Evolutionary conservation across 2,113 vertebrate species (phyloP).

Genomic region (Smithornis capensis): DNA sequence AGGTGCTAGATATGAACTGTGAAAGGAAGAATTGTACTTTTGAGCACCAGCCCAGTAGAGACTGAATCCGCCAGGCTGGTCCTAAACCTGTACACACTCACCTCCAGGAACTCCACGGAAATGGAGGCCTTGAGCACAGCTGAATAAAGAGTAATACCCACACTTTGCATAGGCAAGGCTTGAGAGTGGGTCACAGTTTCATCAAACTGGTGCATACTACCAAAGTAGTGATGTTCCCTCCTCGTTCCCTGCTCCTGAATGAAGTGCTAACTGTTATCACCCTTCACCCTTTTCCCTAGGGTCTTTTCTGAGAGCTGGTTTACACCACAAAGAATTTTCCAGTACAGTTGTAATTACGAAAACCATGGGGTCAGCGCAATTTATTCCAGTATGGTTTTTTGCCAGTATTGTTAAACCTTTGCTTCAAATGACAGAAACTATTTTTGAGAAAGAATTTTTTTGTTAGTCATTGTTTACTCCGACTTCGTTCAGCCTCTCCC

Average conservation of each 20-base stretch:
- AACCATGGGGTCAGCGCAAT: not conserved
- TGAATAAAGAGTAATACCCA: not conserved
- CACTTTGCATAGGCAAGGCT: not conserved
- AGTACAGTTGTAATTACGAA: not conserved
- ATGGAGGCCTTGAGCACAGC: not conserved
- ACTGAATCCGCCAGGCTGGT: not conserved
- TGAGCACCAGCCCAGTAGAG: not conserved
- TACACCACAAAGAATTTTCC: constrained; percentile 6
- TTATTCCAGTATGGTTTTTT: constrained; percentile 16
- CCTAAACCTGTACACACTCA: not conserved
- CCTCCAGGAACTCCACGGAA: not conserved
- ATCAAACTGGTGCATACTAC: not conserved
- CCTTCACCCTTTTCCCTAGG: not conserved
- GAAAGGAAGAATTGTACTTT: not conserved
- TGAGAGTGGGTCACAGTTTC: not conserved
- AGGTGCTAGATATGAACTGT: not conserved
- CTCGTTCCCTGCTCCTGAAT: not conserved
- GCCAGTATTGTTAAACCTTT: constrained; percentile 44
- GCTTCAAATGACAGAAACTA: constrained; percentile 1
- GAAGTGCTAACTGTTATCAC: not conserved
- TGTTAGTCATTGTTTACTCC: not conserved
- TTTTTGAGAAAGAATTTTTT: constrained; percentile 13
- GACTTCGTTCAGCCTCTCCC: not conserved
- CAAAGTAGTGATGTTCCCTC: not conserved
- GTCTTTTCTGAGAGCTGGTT: not conserved